Base-by-base conservation (phyloP, 2,888 invertebrate genomes). In the Hydropsyche betteni region DNA sequence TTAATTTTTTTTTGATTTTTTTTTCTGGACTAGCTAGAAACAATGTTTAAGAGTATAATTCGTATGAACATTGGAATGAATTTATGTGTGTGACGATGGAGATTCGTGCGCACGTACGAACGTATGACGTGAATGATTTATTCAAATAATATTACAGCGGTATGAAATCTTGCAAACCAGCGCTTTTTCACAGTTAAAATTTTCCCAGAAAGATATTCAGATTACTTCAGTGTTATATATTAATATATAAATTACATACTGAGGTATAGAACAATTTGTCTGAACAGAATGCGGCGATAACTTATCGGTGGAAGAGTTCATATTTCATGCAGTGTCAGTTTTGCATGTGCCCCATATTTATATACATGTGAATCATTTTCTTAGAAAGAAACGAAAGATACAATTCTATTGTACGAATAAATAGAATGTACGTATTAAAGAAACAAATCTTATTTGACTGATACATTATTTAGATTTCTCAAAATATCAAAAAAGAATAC, bases 41-140 rank as follows among this genome's bases (percentile, higher is more conserved):
- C 34, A 34, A 64, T 2, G 10, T 24, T 34, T 64, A 34, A 64
- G 64, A 64, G 34, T 34, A 64, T 64, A 36, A 64, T n/a, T 64
- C 64, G 34, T 34, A 33, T 4, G 64, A 64, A 64, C 64, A 64
- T 64, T 64, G 36, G 64, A n/a, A 64, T 64, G 64, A 64, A 64
- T 64, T 64, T 64, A 64, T 64, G 64, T 33, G 36, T 64, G 64
- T 36, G 64, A 64, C 64, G 36, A 36, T 8, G 64, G 36, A 64
- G 64, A 36, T 2, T 12, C 36, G 64, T 36, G 64, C 64, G 64
- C 64, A 64, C 36, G 64, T 58, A 58, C 24, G 24, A 24, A 24
- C 58, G 24, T 24, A 16, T 16, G 8, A 36, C 36, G 64, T 36
- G 33, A 24, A 64, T 64, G 64, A 64, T 64, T 64, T 64, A 64